Evolutionary conservation across 2,113 vertebrate species (phyloP).

Genomic region (Orycteropus afer): DNA sequence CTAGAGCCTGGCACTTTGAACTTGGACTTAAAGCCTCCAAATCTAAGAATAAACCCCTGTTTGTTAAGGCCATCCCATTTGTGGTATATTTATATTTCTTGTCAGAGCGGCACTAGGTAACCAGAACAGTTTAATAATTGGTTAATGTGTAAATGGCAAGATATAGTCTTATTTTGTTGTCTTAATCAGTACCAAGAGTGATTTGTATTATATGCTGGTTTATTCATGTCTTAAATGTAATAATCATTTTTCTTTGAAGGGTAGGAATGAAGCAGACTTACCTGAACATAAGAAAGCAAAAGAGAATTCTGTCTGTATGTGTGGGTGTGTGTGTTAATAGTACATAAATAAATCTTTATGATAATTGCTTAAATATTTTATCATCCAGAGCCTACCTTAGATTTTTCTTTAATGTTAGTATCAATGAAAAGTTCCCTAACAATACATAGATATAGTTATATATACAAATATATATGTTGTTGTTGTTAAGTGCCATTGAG

Average conservation of each 20-base stretch:
- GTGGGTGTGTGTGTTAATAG: background rate
- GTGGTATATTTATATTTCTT: too few species aligned
- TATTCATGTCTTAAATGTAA: background rate
- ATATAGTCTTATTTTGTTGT: background rate
- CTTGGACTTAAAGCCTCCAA: too few species aligned
- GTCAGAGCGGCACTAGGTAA: too few species aligned
- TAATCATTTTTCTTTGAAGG: background rate
- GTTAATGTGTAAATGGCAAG: background rate
- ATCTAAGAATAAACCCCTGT: too few species aligned
- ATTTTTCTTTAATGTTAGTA: background rate
- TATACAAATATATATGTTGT: too few species aligned
- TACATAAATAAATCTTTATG: background rate
- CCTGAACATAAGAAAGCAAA: background rate
- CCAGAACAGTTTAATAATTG: constrained; percentile 11
- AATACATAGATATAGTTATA: too few species aligned
- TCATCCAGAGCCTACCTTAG: background rate
- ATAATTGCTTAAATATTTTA: background rate
- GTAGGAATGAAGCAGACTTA: background rate
- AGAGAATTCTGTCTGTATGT: background rate
- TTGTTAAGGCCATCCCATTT: too few species aligned
- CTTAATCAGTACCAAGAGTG: background rate
- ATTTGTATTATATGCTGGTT: background rate
- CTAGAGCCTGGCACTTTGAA: too few species aligned
- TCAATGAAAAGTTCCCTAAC: background rate
- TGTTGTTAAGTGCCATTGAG: too few species aligned